These are phyloP conservation scores for Natrix natrix DNA, from an alignment of 2,797 vertebrate species.

Conservation along the genomic window DNA sequence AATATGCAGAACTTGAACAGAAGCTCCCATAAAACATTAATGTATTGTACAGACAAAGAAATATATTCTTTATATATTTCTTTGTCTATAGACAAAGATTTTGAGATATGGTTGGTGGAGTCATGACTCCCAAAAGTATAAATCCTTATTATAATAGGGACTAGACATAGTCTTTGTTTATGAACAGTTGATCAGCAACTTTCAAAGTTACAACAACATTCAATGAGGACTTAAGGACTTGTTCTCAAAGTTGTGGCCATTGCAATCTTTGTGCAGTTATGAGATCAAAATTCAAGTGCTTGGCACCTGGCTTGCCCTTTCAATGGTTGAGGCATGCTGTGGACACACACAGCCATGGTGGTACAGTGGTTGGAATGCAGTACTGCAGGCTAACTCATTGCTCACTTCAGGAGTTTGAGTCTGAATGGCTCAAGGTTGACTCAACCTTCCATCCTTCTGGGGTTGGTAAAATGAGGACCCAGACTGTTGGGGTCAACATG, in stretches of 20 bases:
- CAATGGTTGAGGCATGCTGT: too few relatives aligned
- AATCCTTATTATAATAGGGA: slow-evolving; percentile 25
- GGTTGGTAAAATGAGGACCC: background rate
- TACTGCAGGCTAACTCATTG: too few relatives aligned
- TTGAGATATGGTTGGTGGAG: background rate
- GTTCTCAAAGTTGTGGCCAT: background rate
- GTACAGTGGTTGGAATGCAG: too few relatives aligned
- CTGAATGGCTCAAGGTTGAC: too few relatives aligned
- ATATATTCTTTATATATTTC: slow-evolving; percentile 22
- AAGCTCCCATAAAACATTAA: slow-evolving; percentile 11
- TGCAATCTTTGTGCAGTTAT: too few relatives aligned
- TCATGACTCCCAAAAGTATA: slow-evolving; percentile 21
- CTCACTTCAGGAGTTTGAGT: too few relatives aligned
- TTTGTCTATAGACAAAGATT: background rate
- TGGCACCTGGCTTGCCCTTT: too few relatives aligned
- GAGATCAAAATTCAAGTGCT: too few relatives aligned
- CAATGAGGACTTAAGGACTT: background rate
- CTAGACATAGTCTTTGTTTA: background rate
- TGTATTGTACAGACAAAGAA: slow-evolving; percentile 33
- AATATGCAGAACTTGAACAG: slow-evolving; percentile 52
- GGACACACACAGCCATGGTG: too few relatives aligned
- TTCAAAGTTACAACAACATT: background rate
- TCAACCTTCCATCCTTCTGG: too few relatives aligned
- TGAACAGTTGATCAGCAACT: background rate
- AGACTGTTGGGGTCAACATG: background rate